A percentile compares a stretch with the other conserved stretches of the same genome.
Conservation (phyloP, 2,797 vertebrate genomes). For the Limosa lapponica region DNA sequence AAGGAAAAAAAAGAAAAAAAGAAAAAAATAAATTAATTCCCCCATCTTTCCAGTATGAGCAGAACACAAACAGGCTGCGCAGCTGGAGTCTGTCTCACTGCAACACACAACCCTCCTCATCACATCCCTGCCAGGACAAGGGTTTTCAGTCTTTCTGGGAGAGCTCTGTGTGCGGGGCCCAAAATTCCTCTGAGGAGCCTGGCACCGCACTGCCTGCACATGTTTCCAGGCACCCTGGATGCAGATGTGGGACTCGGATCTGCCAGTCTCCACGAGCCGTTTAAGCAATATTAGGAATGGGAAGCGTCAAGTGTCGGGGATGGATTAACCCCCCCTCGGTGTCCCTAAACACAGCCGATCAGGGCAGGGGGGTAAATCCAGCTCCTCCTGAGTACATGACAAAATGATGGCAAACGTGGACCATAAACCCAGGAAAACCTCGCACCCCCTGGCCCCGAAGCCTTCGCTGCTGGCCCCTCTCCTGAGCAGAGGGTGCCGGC, state of each 20-base stretch:
- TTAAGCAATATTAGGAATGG: background rate
- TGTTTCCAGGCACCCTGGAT: background rate
- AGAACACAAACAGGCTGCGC: background rate
- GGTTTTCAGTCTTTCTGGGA: background rate
- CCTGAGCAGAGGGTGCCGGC: background rate
- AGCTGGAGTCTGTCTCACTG: background rate
- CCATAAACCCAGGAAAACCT: background rate
- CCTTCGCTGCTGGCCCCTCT: background rate
- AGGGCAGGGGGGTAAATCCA: background rate
- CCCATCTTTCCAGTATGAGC: background rate
- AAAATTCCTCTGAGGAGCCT: background rate
- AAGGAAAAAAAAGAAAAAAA: background rate
- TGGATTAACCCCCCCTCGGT: background rate
- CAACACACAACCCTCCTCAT: background rate
- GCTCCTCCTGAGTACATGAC: background rate
- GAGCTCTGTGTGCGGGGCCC: background rate
- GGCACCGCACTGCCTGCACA: background rate
- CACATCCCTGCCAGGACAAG: background rate
- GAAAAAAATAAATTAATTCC: background rate
- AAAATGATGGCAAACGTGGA: rapidly evolving
- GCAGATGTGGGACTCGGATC: background rate
- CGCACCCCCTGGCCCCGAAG: background rate
- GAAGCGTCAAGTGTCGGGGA: background rate
- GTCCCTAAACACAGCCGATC: background rate
- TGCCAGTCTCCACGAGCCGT: background rate